Evolutionary conservation across 2,888 invertebrate species (phyloP).

Genomic region (Pyrrhosoma nymphula): DNA sequence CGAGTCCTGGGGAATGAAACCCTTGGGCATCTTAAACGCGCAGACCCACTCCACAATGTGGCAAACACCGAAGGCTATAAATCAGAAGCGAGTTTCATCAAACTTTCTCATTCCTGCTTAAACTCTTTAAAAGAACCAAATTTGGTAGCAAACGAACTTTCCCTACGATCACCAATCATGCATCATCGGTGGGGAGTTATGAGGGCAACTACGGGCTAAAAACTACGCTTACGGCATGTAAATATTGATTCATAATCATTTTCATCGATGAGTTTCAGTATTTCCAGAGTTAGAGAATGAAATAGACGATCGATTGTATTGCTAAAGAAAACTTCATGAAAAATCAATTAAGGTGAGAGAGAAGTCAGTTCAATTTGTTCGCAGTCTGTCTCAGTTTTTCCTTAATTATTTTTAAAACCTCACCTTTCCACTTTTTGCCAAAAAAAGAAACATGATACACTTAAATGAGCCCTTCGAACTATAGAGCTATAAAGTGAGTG

Average conservation of each 20-base stretch:
- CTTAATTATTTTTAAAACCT: no score
- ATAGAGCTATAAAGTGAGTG: no score
- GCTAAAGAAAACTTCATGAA: no score
- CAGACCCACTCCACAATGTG: not conserved
- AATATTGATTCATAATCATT: not conserved
- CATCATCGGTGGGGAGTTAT: not conserved
- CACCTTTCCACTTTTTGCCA: no score
- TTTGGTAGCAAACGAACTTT: not conserved
- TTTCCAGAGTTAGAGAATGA: not conserved
- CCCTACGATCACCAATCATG: not conserved
- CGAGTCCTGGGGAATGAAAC: not conserved
- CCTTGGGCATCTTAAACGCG: not conserved
- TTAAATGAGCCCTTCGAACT: no score
- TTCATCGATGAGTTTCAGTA: not conserved
- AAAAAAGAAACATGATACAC: no score
- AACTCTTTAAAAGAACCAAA: not conserved
- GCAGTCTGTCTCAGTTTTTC: no score
- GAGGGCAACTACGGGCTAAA: not conserved
- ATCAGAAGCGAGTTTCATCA: not conserved
- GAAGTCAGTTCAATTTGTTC: no score
- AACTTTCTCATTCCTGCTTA: not conserved
- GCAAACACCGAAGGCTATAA: not conserved
- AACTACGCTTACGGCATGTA: not conserved
- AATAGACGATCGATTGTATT: no score
- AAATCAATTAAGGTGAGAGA: no score